Evolutionary conservation across 2,888 invertebrate genomes (phyloP).

Genomic region (Carcina quercana): DNA sequence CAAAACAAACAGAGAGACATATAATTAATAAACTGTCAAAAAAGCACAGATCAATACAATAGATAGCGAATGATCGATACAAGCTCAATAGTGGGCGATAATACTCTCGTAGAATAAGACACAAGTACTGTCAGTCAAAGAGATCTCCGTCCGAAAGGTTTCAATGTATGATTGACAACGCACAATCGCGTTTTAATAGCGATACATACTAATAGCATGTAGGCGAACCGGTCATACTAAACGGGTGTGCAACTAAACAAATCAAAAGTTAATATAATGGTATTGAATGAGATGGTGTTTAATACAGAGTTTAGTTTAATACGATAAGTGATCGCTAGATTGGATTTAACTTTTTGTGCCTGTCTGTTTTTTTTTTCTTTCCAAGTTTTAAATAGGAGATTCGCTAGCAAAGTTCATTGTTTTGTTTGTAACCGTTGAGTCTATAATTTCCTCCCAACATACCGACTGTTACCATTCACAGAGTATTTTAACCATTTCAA

Average conservation of each 20-base stretch:
- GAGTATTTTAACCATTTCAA: too few relatives aligned
- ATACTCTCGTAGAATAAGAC: constrained; percentile 22
- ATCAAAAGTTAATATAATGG: constrained; percentile 3
- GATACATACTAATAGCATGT: constrained; percentile 32
- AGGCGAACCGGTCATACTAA: constrained; percentile 30
- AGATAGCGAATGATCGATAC: constrained; percentile 24
- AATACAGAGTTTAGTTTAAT: constrained; percentile 5
- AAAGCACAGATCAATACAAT: constrained; percentile 26
- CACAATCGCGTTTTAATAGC: constrained; percentile 40
- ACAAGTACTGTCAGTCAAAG: constrained; percentile 40
- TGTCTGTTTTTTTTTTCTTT: too few relatives aligned
- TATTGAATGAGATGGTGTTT: constrained; percentile 6
- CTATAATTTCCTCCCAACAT: too few relatives aligned
- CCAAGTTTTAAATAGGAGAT: too few relatives aligned
- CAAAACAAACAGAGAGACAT: constrained; percentile 12
- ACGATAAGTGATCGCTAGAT: constrained; percentile 6
- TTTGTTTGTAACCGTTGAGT: too few relatives aligned
- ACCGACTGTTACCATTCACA: too few relatives aligned
- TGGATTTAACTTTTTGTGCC: constrained; percentile 5
- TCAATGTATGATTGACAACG: constrained; percentile 34
- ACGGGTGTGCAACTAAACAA: constrained; percentile 3
- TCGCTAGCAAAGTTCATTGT: too few relatives aligned
- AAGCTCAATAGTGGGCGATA: constrained; percentile 31
- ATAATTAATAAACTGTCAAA: constrained; percentile 29
- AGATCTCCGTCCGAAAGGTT: constrained; percentile 31